Evolutionary conservation across 2,113 vertebrate genomes (phyloP).

Genomic region (Forbesichthys papilliferus): DNA sequence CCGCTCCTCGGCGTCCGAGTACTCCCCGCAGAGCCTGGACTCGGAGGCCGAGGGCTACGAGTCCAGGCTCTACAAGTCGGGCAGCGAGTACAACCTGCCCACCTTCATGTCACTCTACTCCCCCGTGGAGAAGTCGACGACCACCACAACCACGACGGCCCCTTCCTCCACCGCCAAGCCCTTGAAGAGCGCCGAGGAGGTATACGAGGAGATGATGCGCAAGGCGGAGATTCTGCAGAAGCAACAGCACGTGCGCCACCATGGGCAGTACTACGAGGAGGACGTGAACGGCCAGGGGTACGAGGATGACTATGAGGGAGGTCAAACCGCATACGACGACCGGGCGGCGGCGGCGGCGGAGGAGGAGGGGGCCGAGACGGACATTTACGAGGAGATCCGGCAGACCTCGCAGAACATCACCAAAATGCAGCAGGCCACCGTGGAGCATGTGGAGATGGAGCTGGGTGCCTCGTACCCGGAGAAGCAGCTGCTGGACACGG

Average conservation of each 20-base stretch:
- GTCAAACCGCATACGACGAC: constrained; percentile 75
- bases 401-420: constrained; percentile 83
- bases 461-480: constrained; percentile 74
- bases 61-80: constrained; percentile 91
- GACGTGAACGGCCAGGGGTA: constrained; percentile 82
- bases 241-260: constrained; percentile 72
- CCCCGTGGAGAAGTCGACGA: constrained; percentile 84
- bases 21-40: constrained; percentile 91
- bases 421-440: constrained; percentile 78
- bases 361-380: constrained; percentile 72
- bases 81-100: constrained; percentile 95
- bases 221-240: constrained; percentile 95
- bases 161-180: constrained; percentile 82
- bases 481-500: constrained; percentile 87
- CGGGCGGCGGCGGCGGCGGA: constrained; percentile 69
- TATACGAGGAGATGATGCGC: constrained; percentile 98
- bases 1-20: constrained; percentile 95
- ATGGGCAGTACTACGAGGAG: constrained; percentile 72
- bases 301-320: constrained; percentile 78
- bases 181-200: constrained; percentile 94
- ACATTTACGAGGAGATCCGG: constrained; percentile 89
- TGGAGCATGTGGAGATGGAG: constrained; percentile 75
- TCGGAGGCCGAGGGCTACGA: constrained; percentile 94
- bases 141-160: constrained; percentile 67
- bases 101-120: constrained; percentile 98